Percentiles rank a stretch among this genome's conserved stretches.
These are phyloP conservation scores for Monoplex corrugatus DNA, from an alignment of 2,888 invertebrate species.

Conservation along the genomic window DNA sequence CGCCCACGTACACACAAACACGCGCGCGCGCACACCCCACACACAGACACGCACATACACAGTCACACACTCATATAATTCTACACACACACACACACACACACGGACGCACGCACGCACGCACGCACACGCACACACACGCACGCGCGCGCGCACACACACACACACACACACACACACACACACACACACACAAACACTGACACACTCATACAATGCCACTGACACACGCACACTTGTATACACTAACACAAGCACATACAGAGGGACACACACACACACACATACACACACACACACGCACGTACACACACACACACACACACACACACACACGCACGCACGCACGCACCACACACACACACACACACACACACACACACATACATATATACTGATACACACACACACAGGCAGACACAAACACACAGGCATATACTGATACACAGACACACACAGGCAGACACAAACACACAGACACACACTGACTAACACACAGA, in stretches of 20 bases:
- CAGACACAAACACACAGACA: too few relatives aligned
- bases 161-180: not conserved
- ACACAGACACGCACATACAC: not conserved
- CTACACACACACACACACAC: too few relatives aligned
- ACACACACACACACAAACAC: not conserved
- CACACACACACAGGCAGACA: too few relatives aligned
- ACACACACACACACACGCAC: not conserved
- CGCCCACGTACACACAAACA: not conserved
- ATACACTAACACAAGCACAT: not conserved
- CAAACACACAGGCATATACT: too few relatives aligned
- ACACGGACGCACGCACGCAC: not conserved
- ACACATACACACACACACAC: not conserved
- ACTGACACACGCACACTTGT: not conserved
- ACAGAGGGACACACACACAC: not conserved
- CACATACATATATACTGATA: too few relatives aligned
- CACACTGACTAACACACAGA: too few relatives aligned
- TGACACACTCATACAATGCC: too few relatives aligned
- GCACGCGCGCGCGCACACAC: not conserved
- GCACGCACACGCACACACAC: constrained; percentile 14
- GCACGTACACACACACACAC: not conserved
- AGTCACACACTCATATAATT: not conserved
- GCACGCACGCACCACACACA: not conserved
- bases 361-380: too few relatives aligned
- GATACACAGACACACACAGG: too few relatives aligned
- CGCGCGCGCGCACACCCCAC: too few relatives aligned